A percentile compares a stretch with the other conserved stretches of the same genome.
These are phyloP conservation scores for Pseudorasbora parva DNA, from an alignment of 2,113 vertebrate species.

Conservation along the genomic window DNA sequence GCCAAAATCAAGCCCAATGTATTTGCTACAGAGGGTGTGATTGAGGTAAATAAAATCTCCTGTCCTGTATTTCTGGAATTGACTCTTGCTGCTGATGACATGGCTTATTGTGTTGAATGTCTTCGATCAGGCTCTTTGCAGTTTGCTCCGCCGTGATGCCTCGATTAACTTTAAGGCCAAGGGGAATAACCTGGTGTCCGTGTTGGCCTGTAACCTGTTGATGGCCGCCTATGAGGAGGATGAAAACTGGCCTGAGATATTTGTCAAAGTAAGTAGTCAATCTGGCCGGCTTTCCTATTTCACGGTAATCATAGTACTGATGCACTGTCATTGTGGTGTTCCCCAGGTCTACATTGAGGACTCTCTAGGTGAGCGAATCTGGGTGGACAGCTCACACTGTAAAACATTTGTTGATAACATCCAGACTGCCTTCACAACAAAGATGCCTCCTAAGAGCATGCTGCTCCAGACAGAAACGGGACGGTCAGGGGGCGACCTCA, in stretches of 20 bases:
- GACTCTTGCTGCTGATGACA: background rate
- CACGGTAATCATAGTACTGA: background rate
- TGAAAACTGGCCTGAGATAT: conserved; percentile 99
- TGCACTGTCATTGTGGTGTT: conserved; percentile 1
- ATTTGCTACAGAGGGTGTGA: conserved; percentile 96
- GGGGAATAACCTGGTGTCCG: conserved; percentile 94
- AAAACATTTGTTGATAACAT: conserved; percentile 97
- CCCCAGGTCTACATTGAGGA: conserved; percentile 96
- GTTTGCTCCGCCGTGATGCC: conserved; percentile 91
- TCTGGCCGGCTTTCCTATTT: background rate
- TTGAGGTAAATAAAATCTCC: conserved; percentile 81
- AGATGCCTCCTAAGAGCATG: conserved; percentile 95
- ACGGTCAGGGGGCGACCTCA: conserved; percentile 88
- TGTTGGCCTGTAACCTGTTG: conserved; percentile 93
- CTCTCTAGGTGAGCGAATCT: conserved; percentile 94
- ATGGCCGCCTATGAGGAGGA: conserved; percentile 99
- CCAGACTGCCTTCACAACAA: conserved; percentile 95
- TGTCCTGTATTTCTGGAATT: background rate
- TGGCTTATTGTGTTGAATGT: background rate
- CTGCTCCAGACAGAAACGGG: conserved; percentile 88
- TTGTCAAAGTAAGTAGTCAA: conserved; percentile 85
- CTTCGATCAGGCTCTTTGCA: conserved; percentile 86
- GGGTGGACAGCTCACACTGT: conserved; percentile 98
- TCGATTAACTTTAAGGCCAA: conserved; percentile 98
- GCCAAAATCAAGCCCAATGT: conserved; percentile 99